Evolutionary conservation across 2,797 vertebrate genomes (phyloP).

Genomic region (Heteromormyrus szaboi): DNA sequence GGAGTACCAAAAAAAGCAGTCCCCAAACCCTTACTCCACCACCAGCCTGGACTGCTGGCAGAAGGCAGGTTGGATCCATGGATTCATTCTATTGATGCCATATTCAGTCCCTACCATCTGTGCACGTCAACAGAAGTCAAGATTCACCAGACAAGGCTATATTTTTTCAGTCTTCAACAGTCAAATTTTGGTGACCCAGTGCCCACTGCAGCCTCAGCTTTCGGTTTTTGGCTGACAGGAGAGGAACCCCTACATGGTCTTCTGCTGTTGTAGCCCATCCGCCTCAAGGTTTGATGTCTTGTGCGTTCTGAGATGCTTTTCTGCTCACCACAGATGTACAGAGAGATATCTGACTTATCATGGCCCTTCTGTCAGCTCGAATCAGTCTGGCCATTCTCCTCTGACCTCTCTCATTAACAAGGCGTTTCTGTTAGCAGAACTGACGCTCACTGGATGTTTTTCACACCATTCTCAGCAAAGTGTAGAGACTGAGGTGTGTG

Average conservation of each 20-base stretch:
- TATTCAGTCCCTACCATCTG: neutral
- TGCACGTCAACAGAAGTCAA: neutral
- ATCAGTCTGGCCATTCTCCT: neutral
- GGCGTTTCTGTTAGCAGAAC: neutral
- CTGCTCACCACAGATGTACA: neutral
- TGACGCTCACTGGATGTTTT: neutral
- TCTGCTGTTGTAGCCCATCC: neutral
- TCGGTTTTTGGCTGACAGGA: neutral
- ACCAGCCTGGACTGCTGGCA: neutral
- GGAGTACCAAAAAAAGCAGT: neutral
- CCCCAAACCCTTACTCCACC: neutral
- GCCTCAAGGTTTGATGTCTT: neutral
- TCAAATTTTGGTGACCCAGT: neutral
- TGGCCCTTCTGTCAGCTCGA: neutral
- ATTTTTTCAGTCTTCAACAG: neutral
- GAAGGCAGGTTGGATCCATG: neutral
- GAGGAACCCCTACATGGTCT: neutral
- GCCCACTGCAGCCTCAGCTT: neutral
- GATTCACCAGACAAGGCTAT: neutral
- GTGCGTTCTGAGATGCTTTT: neutral
- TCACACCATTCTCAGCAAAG: neutral
- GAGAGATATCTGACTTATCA: neutral
- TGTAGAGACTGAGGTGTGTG: neutral
- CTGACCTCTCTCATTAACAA: neutral
- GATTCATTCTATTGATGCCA: neutral